These are phyloP conservation scores for Trialeurodes vaporariorum DNA, from an alignment of 1,140 invertebrate species.

Conservation along the genomic window DNA sequence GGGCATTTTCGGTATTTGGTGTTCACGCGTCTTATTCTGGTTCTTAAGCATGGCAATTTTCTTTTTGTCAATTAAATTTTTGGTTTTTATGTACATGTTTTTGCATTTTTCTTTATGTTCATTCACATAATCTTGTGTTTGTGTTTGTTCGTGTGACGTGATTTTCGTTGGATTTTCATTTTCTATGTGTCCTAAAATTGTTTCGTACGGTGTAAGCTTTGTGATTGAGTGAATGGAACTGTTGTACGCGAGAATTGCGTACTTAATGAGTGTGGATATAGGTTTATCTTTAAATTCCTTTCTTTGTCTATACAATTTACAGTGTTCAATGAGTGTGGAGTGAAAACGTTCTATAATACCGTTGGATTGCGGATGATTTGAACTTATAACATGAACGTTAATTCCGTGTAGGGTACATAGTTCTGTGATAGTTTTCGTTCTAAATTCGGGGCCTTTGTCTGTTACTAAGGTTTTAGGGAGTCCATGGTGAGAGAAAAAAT, in stretches of 20 bases:
- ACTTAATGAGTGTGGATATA: not conserved
- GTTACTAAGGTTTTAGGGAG: conserved; percentile 29
- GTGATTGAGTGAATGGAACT: not conserved
- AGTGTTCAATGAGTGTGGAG: conserved; percentile 32
- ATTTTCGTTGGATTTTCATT: not conserved
- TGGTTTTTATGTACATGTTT: not conserved
- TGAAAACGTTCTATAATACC: conserved; percentile 32
- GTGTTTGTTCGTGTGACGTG: no score
- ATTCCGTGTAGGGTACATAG: conserved; percentile 17
- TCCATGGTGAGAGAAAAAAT: conserved; percentile 29
- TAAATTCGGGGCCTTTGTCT: conserved; percentile 32
- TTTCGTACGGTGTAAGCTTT: not conserved
- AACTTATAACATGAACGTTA: conserved; percentile 29
- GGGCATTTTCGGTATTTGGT: not conserved
- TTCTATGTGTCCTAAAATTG: not conserved
- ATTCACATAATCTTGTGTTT: not conserved
- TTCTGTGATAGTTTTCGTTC: not conserved
- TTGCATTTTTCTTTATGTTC: not conserved
- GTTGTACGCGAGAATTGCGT: not conserved
- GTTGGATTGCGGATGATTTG: conserved; percentile 21
- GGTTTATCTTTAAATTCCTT: not conserved
- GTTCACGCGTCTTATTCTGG: not conserved
- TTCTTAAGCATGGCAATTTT: not conserved
- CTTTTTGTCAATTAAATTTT: not conserved
- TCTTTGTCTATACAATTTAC: conserved; percentile 29